Percentiles rank a stretch among this genome's conserved stretches.
Evolutionary conservation across 2,888 invertebrate species (phyloP).

Genomic region (Andrena marginata): DNA sequence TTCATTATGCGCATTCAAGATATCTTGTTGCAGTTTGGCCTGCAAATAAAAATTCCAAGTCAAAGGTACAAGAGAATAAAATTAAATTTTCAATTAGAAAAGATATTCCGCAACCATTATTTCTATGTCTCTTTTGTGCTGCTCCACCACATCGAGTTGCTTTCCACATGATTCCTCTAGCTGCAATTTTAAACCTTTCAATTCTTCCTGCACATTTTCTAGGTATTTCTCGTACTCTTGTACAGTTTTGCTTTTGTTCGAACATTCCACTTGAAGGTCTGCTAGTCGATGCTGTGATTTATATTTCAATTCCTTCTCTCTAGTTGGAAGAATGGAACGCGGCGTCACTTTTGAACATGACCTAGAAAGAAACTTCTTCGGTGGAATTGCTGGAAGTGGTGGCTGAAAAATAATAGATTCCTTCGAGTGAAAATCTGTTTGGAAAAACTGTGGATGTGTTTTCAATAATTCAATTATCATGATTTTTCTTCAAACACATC

Average conservation of each 20-base stretch:
- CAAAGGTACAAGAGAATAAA: background rate
- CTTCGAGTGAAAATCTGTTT: background rate
- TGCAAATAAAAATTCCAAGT: constrained; percentile 47
- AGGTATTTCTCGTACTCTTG: constrained; percentile 79
- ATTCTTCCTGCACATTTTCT: constrained; percentile 77
- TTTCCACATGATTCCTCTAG: constrained; percentile 70
- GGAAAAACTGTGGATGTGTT: background rate
- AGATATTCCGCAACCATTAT: constrained; percentile 70
- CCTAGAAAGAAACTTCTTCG: constrained; percentile 73
- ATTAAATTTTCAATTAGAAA: background rate
- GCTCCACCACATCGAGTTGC: constrained; percentile 69
- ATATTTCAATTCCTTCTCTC: constrained; percentile 71
- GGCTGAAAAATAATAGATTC: constrained; percentile 67
- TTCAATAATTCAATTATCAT: background rate
- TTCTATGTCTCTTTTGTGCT: constrained; percentile 78
- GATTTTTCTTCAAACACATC: background rate
- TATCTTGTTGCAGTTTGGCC: constrained; percentile 77
- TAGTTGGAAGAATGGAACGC: constrained; percentile 53
- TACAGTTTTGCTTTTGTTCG: constrained; percentile 81
- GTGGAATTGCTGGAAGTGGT: constrained; percentile 75
- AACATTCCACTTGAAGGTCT: constrained; percentile 81
- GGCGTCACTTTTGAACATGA: constrained; percentile 69
- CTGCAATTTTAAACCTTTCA: constrained; percentile 67
- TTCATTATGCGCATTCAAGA: constrained; percentile 71
- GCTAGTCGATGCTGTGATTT: constrained; percentile 77